Evolutionary conservation across 2,113 vertebrate species (phyloP), one percentile per base, ranked within the genome.

Genomic region (Hippocampus zosterae): DNA sequence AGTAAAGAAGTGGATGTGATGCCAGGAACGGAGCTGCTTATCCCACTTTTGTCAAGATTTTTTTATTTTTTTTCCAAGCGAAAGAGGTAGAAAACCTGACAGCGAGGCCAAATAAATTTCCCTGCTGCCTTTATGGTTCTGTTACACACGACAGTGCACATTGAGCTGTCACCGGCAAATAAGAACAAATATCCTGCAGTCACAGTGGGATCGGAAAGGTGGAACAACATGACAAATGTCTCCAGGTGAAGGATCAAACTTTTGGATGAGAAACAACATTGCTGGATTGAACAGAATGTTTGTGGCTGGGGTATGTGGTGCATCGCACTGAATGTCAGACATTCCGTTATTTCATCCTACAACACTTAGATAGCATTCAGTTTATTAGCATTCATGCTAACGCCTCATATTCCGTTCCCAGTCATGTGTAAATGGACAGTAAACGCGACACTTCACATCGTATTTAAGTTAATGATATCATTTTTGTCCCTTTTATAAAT

Each of bases 141-240:
- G 79, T 63, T 77, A 53, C 63, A 71, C 72, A 42, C 71, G 16
- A 40, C 65, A 62, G 73, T 69, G 69, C 77, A 64, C 76, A 75
- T 50, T 67, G 73, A 82, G 71, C 80, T 29, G 71, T 84, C 65
- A 25, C 60, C 62, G 48, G 68, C 75, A 87, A 85, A 88, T 83
- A 78, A 72, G 85, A 85, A 83, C 82, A 84, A 83, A 90, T 82
- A 62, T 25, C 62, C 66, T 29, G 18, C 52, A 37, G 25, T 66
- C 40, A 61, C 56, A 27, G 23, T 33, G 40, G 69, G 82, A 68
- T 79, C 78, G 70, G 73, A 86, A 77, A 85, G 79, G 77, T 82
- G 78, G 76, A 87, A 85, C 84, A 69, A 70, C 73, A 73, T 84
- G 85, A 90, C 86, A 87, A 80, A 85, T 85, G 82, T 85, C 80